Conservation (phyloP, 2,888 invertebrate genomes). For the Aphodius granarius region DNA sequence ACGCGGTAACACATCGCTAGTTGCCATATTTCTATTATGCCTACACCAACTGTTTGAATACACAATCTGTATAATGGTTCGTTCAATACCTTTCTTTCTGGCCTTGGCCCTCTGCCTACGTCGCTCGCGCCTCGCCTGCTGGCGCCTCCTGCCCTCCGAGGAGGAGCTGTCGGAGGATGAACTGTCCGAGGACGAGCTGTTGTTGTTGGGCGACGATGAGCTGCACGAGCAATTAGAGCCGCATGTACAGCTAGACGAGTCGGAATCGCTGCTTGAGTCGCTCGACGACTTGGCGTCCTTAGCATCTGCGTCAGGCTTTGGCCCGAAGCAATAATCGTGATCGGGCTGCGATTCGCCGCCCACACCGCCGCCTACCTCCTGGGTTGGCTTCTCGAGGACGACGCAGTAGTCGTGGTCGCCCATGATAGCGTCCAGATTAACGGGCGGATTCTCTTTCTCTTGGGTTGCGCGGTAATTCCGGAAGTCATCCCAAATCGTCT, state of each 20-base stretch:
- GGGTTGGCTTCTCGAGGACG: conserved; percentile 42
- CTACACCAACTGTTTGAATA: no score
- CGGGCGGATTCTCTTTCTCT: conserved; percentile 49
- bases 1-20: no score
- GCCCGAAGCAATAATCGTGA: conserved; percentile 51
- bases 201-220: conserved; percentile 68
- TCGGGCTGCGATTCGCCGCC: conserved; percentile 52
- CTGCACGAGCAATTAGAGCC: conserved; percentile 84
- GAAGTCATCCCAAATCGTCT: conserved; percentile 78
- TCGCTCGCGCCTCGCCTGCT: conserved; percentile 53
- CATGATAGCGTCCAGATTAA: conserved; percentile 45
- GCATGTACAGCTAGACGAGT: conserved; percentile 77
- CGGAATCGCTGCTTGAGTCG: conserved; percentile 75
- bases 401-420: conserved; percentile 78
- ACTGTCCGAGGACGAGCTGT: conserved; percentile 51
- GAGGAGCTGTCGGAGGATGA: conserved; percentile 64
- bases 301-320: conserved; percentile 24
- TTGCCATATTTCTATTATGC: no score
- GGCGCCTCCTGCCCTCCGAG: conserved; percentile 56
- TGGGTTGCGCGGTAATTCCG: conserved; percentile 73
- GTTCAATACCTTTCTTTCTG: neutral
- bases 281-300: conserved; percentile 62
- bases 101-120: conserved; percentile 43
- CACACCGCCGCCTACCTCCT: conserved; percentile 41
- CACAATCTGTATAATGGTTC: no score